Percentiles rank a stretch among this genome's conserved stretches.
phyloP scores from a whole-genome alignment of 2,797 vertebrate genomes.

The Neopelma chrysocephalum region DNA sequence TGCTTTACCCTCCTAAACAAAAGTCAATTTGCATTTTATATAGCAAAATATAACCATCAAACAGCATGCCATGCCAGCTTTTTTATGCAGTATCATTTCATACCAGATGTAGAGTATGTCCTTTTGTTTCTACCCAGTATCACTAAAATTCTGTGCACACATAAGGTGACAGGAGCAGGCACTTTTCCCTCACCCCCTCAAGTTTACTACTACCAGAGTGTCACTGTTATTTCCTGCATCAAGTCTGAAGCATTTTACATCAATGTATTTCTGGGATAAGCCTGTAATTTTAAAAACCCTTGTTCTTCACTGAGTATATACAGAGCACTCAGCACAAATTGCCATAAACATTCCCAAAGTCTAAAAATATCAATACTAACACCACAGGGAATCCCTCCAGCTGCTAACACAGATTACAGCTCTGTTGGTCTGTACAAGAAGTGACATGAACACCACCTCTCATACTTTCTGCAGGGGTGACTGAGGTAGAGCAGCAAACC shows the following conservation, averaged over 20 bases:
- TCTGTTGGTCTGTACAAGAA: not conserved
- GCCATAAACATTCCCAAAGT: not conserved
- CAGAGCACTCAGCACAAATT: not conserved
- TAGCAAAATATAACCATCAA: not conserved
- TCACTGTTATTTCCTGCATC: not conserved
- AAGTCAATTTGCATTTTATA: not conserved
- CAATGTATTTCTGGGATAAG: not conserved
- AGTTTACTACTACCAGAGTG: not conserved
- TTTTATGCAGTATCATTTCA: not conserved
- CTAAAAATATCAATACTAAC: not conserved
- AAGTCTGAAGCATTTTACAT: not conserved
- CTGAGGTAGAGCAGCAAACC: not conserved
- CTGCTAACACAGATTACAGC: not conserved
- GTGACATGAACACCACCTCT: not conserved
- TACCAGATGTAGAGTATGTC: not conserved
- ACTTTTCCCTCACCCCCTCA: not conserved
- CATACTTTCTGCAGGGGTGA: not conserved
- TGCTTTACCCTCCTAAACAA: not conserved
- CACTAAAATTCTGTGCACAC: not conserved
- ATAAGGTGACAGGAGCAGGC: not conserved
- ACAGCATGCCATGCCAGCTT: not conserved
- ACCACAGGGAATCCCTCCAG: not conserved
- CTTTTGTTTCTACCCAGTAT: not conserved
- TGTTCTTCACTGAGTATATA: not conserved
- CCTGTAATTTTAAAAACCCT: accelerated